Conservation (phyloP, 2,888 invertebrate species). For the Physocephala rufipes region DNA sequence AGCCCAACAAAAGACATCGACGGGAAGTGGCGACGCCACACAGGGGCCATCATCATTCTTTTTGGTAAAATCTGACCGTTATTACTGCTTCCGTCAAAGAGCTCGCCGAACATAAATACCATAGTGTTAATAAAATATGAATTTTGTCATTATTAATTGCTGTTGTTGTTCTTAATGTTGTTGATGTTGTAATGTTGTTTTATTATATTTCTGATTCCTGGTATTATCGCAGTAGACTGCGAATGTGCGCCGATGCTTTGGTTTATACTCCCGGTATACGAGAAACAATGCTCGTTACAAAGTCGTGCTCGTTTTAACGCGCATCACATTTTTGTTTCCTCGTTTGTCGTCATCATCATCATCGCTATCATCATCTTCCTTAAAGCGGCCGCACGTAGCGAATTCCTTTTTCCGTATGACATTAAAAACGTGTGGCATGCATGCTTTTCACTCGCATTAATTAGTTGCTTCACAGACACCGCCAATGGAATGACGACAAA, state of each 20-base stretch:
- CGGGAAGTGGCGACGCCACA: too few species aligned
- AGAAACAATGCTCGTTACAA: not conserved
- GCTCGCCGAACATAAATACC: too few species aligned
- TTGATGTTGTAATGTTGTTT: not conserved
- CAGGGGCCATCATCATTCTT: too few species aligned
- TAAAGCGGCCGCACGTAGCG: not conserved
- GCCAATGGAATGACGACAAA: not conserved
- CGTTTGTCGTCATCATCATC: constrained; percentile 5
- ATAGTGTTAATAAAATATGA: too few species aligned
- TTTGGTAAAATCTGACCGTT: too few species aligned
- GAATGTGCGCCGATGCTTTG: not conserved
- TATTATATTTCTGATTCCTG: not conserved
- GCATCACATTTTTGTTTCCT: constrained; percentile 10
- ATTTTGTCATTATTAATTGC: too few species aligned
- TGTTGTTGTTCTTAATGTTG: not conserved
- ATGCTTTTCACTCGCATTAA: constrained; percentile 22
- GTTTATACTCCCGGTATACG: not conserved
- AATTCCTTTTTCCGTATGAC: constrained; percentile 18
- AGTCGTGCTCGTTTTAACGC: not conserved
- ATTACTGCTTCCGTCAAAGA: too few species aligned
- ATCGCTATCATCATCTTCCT: not conserved
- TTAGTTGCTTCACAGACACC: not conserved
- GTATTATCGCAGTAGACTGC: not conserved
- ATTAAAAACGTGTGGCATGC: not conserved
- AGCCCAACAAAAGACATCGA: too few species aligned